A percentile compares a stretch with the other conserved stretches of the same genome.
Conservation (phyloP, 2,113 vertebrate species). For the Vidua chalybeata region DNA sequence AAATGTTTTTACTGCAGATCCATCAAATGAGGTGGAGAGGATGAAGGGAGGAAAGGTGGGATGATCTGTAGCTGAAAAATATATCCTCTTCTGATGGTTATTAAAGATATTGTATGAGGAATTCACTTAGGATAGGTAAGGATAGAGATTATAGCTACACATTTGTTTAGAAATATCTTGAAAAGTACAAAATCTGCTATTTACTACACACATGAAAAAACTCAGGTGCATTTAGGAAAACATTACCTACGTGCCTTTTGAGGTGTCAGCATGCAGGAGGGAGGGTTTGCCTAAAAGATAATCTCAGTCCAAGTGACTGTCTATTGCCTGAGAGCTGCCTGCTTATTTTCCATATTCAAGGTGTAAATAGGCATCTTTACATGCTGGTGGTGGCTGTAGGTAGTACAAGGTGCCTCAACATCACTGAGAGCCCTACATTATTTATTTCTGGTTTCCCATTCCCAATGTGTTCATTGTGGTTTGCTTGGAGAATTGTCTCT, state of each 20-base stretch:
- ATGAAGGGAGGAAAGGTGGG: rapidly evolving
- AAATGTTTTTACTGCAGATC: not conserved
- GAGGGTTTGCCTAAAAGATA: not conserved
- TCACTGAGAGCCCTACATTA: not conserved
- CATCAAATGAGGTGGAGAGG: rapidly evolving
- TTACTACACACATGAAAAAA: not conserved
- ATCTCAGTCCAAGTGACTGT: not conserved
- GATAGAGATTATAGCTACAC: not conserved
- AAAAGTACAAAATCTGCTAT: not conserved
- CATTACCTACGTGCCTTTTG: rapidly evolving
- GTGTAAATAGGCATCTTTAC: not conserved
- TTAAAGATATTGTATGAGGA: not conserved
- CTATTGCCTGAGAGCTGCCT: not conserved
- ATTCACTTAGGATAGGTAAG: not conserved
- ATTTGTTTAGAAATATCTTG: not conserved
- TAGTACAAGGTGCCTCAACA: not conserved
- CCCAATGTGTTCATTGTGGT: not conserved
- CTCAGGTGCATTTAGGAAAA: not conserved
- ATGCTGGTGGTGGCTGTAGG: not conserved
- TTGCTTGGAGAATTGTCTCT: not conserved
- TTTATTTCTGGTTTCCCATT: conserved; percentile 50
- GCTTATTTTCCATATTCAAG: not conserved
- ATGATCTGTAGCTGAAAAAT: not conserved
- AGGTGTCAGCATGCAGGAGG: not conserved
- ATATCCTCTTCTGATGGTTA: not conserved